These are phyloP conservation scores for Megaceryle alcyon DNA, from an alignment of 2,797 vertebrate species.

Conservation along the genomic window DNA sequence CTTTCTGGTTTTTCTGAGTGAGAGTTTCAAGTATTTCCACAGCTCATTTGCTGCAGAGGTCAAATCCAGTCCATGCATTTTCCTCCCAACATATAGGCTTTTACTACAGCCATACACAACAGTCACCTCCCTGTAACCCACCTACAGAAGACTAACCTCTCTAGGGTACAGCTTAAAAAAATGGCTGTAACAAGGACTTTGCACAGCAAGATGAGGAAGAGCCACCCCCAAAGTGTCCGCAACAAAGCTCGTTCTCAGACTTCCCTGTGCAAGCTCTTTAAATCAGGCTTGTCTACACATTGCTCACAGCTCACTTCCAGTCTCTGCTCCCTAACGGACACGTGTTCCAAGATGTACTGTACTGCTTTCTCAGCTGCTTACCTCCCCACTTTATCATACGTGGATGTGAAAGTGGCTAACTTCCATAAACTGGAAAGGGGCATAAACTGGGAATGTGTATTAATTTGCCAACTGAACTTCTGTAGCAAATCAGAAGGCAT, in stretches of 20 bases:
- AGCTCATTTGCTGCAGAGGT: slow-evolving; percentile 37
- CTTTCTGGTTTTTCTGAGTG: background rate
- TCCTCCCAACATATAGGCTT: background rate
- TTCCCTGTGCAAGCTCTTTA: background rate
- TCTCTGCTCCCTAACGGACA: background rate
- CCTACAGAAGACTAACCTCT: background rate
- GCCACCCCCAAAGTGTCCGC: background rate
- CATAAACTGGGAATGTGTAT: background rate
- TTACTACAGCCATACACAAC: background rate
- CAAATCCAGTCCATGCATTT: background rate
- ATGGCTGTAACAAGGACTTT: background rate
- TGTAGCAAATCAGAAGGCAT: background rate
- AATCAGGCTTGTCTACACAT: background rate
- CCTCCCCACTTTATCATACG: background rate
- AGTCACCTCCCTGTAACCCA: background rate
- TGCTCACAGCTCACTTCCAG: background rate
- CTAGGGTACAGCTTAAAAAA: background rate
- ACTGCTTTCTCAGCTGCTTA: background rate
- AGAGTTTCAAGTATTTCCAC: slow-evolving; percentile 36
- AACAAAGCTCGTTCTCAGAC: background rate
- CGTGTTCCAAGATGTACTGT: background rate
- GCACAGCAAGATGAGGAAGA: background rate
- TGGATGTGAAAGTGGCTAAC: background rate
- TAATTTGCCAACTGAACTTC: background rate
- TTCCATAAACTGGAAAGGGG: background rate